phyloP scores from a whole-genome alignment of 2,797 vertebrate genomes.

The Odontamblyopus rebecca region DNA sequence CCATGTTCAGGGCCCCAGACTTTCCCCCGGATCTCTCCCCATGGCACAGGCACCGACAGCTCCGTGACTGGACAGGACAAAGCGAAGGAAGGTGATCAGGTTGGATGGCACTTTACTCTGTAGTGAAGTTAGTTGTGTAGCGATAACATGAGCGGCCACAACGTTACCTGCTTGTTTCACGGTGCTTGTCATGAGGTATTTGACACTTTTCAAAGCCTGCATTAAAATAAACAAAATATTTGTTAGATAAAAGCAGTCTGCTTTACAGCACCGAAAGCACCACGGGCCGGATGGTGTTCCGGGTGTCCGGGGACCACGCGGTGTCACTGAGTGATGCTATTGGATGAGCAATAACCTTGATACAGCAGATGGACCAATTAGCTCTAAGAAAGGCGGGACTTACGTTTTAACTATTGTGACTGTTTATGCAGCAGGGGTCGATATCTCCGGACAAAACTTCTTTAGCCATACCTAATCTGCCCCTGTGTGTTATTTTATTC shows the following conservation, averaged over 20 bases:
- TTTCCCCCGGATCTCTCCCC: slow-evolving; percentile 79
- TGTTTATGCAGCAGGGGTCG: neutral
- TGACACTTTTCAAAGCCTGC: slow-evolving; percentile 60
- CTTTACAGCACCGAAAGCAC: fast-evolving
- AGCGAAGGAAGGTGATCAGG: too few relatives aligned
- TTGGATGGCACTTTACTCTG: too few relatives aligned
- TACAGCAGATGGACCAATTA: slow-evolving; percentile 32
- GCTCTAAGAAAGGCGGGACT: slow-evolving; percentile 13
- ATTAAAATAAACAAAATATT: slow-evolving; percentile 44
- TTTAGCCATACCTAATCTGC: too few relatives aligned
- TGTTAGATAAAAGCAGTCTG: too few relatives aligned
- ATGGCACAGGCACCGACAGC: slow-evolving; percentile 73
- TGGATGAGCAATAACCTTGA: slow-evolving; percentile 3
- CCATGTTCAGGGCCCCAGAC: slow-evolving; percentile 77
- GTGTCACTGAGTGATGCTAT: neutral
- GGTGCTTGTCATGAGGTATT: slow-evolving; percentile 52
- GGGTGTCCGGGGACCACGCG: slow-evolving; percentile 15
- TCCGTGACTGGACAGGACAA: slow-evolving; percentile 63
- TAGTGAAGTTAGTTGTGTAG: too few relatives aligned
- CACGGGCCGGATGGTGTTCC: slow-evolving; percentile 25
- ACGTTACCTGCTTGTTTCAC: slow-evolving; percentile 68
- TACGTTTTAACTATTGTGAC: slow-evolving; percentile 8
- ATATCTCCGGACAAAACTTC: too few relatives aligned
- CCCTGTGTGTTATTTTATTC: too few relatives aligned
- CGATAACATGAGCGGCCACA: neutral